A percentile compares a stretch with the other conserved stretches of the same genome.
Conservation (phyloP, 2,797 vertebrate genomes). For the Sciurus carolinensis region DNA sequence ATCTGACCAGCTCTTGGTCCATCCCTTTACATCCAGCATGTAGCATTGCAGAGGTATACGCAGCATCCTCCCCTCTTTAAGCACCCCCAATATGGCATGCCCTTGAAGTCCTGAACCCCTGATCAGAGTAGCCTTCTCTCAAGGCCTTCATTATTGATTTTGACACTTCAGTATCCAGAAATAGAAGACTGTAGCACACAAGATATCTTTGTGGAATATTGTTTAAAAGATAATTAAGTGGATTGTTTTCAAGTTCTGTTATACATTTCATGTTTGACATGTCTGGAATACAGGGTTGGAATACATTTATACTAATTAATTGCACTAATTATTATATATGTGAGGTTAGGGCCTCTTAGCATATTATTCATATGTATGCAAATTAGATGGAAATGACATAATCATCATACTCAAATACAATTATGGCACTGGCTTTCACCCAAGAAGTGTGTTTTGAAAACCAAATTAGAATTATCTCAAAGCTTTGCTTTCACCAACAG, state of each 20-base stretch:
- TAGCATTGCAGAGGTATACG: not conserved
- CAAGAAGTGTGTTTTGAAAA: constrained; percentile 59
- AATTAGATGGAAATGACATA: constrained; percentile 48
- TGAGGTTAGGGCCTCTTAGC: constrained; percentile 47
- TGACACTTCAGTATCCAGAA: not conserved
- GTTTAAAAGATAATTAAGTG: constrained; percentile 37
- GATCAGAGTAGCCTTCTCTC: not conserved
- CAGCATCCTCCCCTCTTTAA: not conserved
- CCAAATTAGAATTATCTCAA: constrained; percentile 51
- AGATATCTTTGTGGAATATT: not conserved
- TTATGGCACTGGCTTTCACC: constrained; percentile 46
- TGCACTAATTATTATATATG: constrained; percentile 73
- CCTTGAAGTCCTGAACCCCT: not conserved
- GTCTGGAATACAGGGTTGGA: constrained; percentile 23
- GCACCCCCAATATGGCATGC: no score
- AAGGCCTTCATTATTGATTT: not conserved
- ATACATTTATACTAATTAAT: constrained; percentile 72
- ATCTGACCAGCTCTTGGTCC: not conserved
- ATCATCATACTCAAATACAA: constrained; percentile 35
- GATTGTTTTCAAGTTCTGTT: constrained; percentile 25
- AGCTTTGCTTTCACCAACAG: constrained; percentile 15
- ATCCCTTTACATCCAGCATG: not conserved
- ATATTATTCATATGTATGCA: constrained; percentile 78
- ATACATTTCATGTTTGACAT: not conserved
- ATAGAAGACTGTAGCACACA: not conserved